These are phyloP conservation scores for Calosoma granatense DNA, from an alignment of 1,140 invertebrate species.

Conservation along the genomic window DNA sequence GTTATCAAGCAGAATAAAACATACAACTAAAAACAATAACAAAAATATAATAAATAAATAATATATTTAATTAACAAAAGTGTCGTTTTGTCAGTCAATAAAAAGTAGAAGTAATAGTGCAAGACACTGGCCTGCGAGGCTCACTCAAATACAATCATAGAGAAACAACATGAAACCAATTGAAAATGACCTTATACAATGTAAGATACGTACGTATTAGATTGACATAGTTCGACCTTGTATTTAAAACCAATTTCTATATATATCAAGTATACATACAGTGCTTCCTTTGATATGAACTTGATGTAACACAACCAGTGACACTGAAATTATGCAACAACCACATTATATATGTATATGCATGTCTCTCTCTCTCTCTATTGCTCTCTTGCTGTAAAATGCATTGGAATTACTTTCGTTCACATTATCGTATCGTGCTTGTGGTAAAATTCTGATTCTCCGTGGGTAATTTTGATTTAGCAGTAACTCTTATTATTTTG, in stretches of 20 bases:
- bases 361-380: no score
- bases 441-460: no score
- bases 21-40: background rate
- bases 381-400: no score
- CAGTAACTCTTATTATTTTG: background rate
- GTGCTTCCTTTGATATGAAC: conserved; percentile 1
- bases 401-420: no score
- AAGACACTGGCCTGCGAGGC: no score
- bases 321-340: no score
- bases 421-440: no score
- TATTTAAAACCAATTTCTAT: conserved; percentile 4
- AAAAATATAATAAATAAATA: conserved; percentile 4
- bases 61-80: background rate
- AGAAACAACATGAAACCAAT: background rate
- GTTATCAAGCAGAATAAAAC: background rate
- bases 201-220: background rate
- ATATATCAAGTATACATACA: conserved; percentile 3
- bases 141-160: no score
- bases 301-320: no score
- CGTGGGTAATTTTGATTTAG: no score
- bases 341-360: no score
- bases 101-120: background rate
- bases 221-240: conserved; percentile 1
- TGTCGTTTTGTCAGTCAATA: background rate
- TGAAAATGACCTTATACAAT: conserved; percentile 3